Base-by-base conservation (phyloP, 2,113 vertebrate species). In the Indicator indicator region DNA sequence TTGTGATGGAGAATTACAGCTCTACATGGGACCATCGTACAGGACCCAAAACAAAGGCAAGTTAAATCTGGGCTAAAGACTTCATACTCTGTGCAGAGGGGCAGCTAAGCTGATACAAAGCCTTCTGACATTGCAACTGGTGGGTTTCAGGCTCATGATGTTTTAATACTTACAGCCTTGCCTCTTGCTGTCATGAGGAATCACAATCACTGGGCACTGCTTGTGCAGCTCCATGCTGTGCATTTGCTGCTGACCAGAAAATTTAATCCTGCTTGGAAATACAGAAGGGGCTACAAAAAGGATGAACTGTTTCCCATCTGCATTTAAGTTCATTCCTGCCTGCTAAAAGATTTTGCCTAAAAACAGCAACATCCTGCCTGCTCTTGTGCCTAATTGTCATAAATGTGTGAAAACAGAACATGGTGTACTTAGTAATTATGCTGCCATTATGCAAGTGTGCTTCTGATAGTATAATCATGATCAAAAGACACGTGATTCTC, bases 351-450 rank as follows among this genome's bases (percentile, higher is more conserved):
- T n/a, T 88, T 74, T 82, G 65, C 56, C 68, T 89, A 50, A 91
- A 89, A 95, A 74, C 72, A 83, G n/a, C 60, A 79, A 88, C 89
- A 91, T 72, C 24, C 75, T 91, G 69, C 75, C 73, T 1, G 17
- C 87, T 86, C 46, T 60, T n/a, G 44, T 40, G 63, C 60, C 54
- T 93, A 60, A 58, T 77, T 6, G 4, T 75, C 83, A 55, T 19
- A 88, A 88, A 85, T 78, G 84, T 81, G 83, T 70, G 76, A 88
- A 95, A 95, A 94, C 72, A 94, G 79, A 94, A 33, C 18, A 26
- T 54, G 38, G 46, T n/a, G 46, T 1, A 94, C 48, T 44, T 74
- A 62, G 75, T 44, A 90, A 78, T 71, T 86, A 86, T 83, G 38
- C 33, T 33, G 70, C 94, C 87, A 68, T 95, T 93, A 93, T 54